A percentile compares a stretch with the other conserved stretches of the same genome.
Evolutionary conservation across 2,888 invertebrate genomes (phyloP).

Genomic region (Embidobia sp.): DNA sequence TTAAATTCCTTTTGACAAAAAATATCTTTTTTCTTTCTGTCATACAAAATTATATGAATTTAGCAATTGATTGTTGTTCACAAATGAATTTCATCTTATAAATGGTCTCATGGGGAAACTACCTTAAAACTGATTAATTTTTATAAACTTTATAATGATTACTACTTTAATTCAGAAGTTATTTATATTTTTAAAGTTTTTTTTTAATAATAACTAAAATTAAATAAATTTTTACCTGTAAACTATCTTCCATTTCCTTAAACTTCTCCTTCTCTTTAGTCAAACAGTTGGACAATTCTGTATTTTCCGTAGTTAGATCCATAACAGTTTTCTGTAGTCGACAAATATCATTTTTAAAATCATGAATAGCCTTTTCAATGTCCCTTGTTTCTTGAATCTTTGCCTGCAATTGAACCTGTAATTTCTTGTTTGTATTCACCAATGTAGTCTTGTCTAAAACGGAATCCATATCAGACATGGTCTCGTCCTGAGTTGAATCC

Average conservation of each 20-base stretch:
- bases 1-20: too few relatives aligned
- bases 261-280: slow-evolving; percentile 67
- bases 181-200: too few relatives aligned
- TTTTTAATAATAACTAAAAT: too few relatives aligned
- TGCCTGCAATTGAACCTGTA: slow-evolving; percentile 67
- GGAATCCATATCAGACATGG: slow-evolving; percentile 16
- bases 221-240: slow-evolving; percentile 16
- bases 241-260: slow-evolving; percentile 55
- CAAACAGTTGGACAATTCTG: slow-evolving; percentile 72
- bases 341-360: slow-evolving; percentile 72
- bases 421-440: slow-evolving; percentile 70
- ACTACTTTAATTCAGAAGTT: too few relatives aligned
- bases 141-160: too few relatives aligned
- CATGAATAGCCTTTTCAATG: slow-evolving; percentile 71
- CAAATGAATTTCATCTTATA: too few relatives aligned
- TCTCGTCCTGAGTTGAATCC: slow-evolving; percentile 60
- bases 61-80: too few relatives aligned
- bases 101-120: too few relatives aligned
- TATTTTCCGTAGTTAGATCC: slow-evolving; percentile 74
- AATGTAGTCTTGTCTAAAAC: slow-evolving; percentile 61
- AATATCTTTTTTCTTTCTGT: too few relatives aligned
- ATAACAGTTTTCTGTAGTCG: slow-evolving; percentile 72
- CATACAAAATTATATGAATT: too few relatives aligned
- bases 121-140: too few relatives aligned
- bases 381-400: slow-evolving; percentile 74